Base-by-base conservation (phyloP, 2,888 invertebrate species). In the Drosophila mimetica region DNA sequence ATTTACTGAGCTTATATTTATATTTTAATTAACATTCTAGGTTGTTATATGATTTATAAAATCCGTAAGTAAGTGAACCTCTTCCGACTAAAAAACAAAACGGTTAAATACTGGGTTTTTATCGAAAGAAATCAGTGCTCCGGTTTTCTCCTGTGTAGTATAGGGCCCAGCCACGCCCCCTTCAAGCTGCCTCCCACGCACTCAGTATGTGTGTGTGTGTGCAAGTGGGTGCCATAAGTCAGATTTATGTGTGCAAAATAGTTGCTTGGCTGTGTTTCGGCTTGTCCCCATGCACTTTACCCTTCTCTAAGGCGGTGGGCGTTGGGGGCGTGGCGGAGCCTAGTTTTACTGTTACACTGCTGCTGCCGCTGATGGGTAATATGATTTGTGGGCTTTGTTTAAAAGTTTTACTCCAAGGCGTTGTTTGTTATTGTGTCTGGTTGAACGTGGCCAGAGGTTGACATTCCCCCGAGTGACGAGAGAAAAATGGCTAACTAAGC, bases 231-330 rank as follows among this genome's bases (percentile, higher is more conserved):
- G 79, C 75, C 84, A 79, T 83, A 84, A 84, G 76, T 84, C 76
- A 82, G 76, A 83, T 83, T 84, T 83, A 83, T 83, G 82, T 78
- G 82, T 79, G 84, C 79, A 82, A 84, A 84, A 70, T 79, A 81
- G 75, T 84, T 71, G 41, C 67, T 48, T 18, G 67, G 66, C 52
- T 59, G 59, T 59, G 48, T 36, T 37, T 51, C 37, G 46, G 36
- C 36, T 20, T 64, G 64, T 48, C 48, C 47, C 66, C 42, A 50
- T 58, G 50, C 48, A 52, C 61, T 61, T 65, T 65, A 57, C 57
- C 66, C 66, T 50, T 48, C 25, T n/a, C 52, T 30, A 61, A 53
- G 66, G 41, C 52, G 25, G 34, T 52, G 47, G 47, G 32, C 46
- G 25, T 25, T n/a, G 53, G 37, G 28, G 32, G 63, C 54, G 61